Conservation (phyloP, 2,888 invertebrate genomes). For the Apamea anceps region DNA sequence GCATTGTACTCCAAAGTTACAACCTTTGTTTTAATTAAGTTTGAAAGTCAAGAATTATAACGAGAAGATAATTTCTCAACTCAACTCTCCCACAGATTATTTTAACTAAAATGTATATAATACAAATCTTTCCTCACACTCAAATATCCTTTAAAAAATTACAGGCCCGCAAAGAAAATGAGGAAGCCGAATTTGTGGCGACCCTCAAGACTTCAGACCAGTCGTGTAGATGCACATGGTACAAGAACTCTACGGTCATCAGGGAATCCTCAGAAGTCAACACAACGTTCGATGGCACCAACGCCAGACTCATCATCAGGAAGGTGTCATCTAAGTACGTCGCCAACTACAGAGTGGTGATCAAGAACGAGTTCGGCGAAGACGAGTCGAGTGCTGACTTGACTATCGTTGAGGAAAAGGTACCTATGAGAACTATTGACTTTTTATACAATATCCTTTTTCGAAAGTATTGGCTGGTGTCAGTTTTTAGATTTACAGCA, state of each 20-base stretch:
- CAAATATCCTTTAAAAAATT: slow-evolving; percentile 14
- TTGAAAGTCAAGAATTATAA: not conserved
- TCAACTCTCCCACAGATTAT: not conserved
- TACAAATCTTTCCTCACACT: not conserved
- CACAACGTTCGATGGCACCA: slow-evolving; percentile 95
- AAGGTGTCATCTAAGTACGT: slow-evolving; percentile 94
- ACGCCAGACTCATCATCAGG: slow-evolving; percentile 94
- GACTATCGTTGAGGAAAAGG: slow-evolving; percentile 92
- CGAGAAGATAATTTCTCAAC: not conserved
- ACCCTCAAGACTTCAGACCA: slow-evolving; percentile 94
- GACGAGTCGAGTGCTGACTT: slow-evolving; percentile 96
- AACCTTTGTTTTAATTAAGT: not conserved
- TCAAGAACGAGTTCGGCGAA: slow-evolving; percentile 97
- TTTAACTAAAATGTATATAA: not conserved
- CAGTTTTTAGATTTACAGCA: not conserved
- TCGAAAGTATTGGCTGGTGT: not conserved
- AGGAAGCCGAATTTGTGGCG: slow-evolving; percentile 94
- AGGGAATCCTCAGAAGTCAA: slow-evolving; percentile 94
- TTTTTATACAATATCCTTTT: not conserved
- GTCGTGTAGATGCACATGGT: slow-evolving; percentile 96
- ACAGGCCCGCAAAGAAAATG: slow-evolving; percentile 89
- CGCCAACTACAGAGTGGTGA: slow-evolving; percentile 95
- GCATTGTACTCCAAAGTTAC: not conserved
- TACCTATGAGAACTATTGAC: slow-evolving; percentile 53
- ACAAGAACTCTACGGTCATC: slow-evolving; percentile 94